Percentiles rank a stretch among this genome's conserved stretches.
These are phyloP conservation scores for Deilephila elpenor DNA, from an alignment of 2,888 invertebrate species.

Conservation along the genomic window DNA sequence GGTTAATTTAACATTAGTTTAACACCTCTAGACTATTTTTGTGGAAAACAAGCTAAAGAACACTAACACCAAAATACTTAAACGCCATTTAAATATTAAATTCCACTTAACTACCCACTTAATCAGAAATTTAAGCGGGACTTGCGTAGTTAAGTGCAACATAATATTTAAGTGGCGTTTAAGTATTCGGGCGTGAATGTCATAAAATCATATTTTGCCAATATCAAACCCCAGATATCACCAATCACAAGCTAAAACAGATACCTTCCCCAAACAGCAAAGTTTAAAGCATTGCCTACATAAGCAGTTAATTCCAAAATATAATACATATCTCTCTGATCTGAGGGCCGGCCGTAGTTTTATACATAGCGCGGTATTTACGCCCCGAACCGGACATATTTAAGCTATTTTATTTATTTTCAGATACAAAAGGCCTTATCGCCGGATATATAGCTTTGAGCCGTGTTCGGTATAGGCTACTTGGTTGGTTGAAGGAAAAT, in stretches of 20 bases:
- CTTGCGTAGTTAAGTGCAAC: too few species aligned
- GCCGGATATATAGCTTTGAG: constrained; percentile 69
- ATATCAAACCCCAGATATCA: neutral
- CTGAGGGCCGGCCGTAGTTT: constrained; percentile 27
- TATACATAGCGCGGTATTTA: constrained; percentile 55
- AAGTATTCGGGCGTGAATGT: too few species aligned
- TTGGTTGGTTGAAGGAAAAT: constrained; percentile 27
- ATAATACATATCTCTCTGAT: constrained; percentile 28
- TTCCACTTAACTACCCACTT: too few species aligned
- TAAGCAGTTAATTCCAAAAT: constrained; percentile 22
- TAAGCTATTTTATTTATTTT: constrained; percentile 83
- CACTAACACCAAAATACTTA: too few species aligned
- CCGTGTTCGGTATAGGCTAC: constrained; percentile 54
- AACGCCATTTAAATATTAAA: too few species aligned
- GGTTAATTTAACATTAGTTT: too few species aligned
- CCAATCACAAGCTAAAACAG: neutral
- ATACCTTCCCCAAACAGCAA: neutral
- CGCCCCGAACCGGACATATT: constrained; percentile 77
- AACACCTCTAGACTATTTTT: too few species aligned
- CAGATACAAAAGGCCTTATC: constrained; percentile 83
- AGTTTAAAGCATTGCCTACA: constrained; percentile 5
- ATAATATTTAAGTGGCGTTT: too few species aligned
- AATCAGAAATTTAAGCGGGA: too few species aligned
- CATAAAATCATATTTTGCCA: neutral
- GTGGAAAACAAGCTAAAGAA: too few species aligned